Evolutionary conservation across 2,888 invertebrate species (phyloP), one percentile per base, ranked within the genome.

Genomic region (Agonopterix arenella): DNA sequence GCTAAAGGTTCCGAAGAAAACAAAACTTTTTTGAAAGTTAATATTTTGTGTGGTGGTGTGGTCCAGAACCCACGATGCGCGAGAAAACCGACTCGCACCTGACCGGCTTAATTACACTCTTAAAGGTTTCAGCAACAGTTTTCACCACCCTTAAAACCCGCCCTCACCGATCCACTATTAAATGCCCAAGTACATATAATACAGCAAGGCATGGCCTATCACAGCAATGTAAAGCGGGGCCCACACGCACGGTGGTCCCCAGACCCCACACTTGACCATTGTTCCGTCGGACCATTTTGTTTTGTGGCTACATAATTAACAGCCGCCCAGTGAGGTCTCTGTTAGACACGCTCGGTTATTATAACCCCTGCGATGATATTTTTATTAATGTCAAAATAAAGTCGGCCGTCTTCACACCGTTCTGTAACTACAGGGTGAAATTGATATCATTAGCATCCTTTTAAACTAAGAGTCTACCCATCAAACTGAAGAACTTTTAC

Each of bases 341-440:
- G 83, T 88, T 89, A 85, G 85, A 85, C 88, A 88, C 88, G 86
- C 86, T 89, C 84, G 75, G 67, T 79, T 80, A 77, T 86, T 82
- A 88, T 88, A 84, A 84, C 80, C 82, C 77, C 77, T 68, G 79
- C 77, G 85, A 86, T 88, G 86, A 86, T 88, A 86, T 86, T 88
- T 88, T 86, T 88, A 88, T 86, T 88, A 86, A 85, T 86, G 84
- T 88, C 88, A 86, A 86, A 86, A 88, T 86, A 85, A 82, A 82
- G 64, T 73, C 66, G 72, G 65, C 64, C 57, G 50, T 63, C 44
- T 55, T 81, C 67, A 83, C 81, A 83, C 84, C 69, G 80, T 49
- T 48, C 49, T 50, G 73, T 64, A 70, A 60, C 56, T 16, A 16
- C 16, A 16, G 2, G 2, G 2, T n/a, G n/a, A n/a, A n/a, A n/a